Conservation (phyloP, 2,888 invertebrate species). For the Ditula angustiorana region DNA sequence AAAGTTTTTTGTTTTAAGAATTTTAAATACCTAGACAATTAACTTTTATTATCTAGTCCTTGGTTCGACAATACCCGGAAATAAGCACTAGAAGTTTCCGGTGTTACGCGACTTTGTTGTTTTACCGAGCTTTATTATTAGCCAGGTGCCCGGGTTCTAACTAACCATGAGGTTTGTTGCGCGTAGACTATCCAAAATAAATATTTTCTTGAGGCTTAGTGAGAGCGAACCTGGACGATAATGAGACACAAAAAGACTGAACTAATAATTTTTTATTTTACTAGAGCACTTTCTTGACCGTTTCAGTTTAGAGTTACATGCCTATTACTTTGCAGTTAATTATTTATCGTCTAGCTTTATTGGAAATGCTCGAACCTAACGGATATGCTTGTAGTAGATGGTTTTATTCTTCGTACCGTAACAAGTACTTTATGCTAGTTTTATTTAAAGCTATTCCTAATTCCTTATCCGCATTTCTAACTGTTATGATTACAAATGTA, state of each 20-base stretch:
- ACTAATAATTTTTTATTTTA: slow-evolving; percentile 30
- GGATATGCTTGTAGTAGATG: background rate
- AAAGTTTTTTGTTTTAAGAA: background rate
- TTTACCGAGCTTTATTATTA: slow-evolving; percentile 1
- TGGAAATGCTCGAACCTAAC: slow-evolving; percentile 2
- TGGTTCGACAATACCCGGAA: slow-evolving; percentile 27
- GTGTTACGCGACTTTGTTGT: slow-evolving; percentile 24
- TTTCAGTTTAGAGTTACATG: slow-evolving; percentile 34
- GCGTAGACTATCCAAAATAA: background rate
- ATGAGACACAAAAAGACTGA: slow-evolving; percentile 19
- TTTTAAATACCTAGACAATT: background rate
- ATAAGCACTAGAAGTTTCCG: slow-evolving; percentile 19
- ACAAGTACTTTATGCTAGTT: background rate
- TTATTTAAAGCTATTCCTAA: no score
- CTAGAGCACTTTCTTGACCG: slow-evolving; percentile 31
- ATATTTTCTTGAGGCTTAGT: background rate
- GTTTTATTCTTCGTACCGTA: background rate
- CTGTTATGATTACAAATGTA: no score
- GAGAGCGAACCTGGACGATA: slow-evolving; percentile 11
- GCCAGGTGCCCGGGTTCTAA: background rate
- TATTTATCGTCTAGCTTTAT: slow-evolving; percentile 24
- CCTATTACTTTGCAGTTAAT: slow-evolving; percentile 30
- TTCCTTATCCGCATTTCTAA: no score
- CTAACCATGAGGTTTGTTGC: background rate
- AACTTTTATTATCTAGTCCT: slow-evolving; percentile 10